A percentile compares a stretch with the other conserved stretches of the same genome.
Conservation (phyloP, 2,888 invertebrate genomes). For the Lochmaea capreae region DNA sequence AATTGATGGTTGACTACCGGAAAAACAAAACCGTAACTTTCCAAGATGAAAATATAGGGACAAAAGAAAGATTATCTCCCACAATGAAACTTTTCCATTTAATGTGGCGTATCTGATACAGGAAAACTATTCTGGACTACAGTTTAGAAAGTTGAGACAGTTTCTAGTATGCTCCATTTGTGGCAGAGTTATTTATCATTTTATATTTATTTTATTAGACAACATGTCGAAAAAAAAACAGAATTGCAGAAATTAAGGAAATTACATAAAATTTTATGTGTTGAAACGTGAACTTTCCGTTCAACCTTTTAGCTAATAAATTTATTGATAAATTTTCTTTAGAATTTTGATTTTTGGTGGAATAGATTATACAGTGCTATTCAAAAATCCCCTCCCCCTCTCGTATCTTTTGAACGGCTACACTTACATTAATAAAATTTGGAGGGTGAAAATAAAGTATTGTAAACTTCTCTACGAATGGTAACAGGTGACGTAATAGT, state of each 20-base stretch:
- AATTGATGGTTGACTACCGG: conserved; percentile 44
- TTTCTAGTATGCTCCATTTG: conserved; percentile 12
- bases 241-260: background rate
- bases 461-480: too few species aligned
- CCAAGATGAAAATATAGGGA: conserved; percentile 40
- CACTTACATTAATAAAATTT: too few species aligned
- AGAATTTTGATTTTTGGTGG: too few species aligned
- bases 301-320: too few species aligned
- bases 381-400: too few species aligned
- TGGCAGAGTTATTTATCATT: conserved; percentile 4
- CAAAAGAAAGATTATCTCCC: conserved; percentile 41
- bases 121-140: conserved; percentile 34
- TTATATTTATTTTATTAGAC: background rate
- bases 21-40: conserved; percentile 44
- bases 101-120: conserved; percentile 44
- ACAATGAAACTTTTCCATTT: conserved; percentile 42
- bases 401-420: too few species aligned
- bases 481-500: too few species aligned
- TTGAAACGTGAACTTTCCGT: too few species aligned
- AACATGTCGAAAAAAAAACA: background rate
- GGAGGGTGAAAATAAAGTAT: too few species aligned
- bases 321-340: too few species aligned
- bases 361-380: too few species aligned
- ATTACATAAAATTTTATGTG: too few species aligned
- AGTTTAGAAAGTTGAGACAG: conserved; percentile 11